Evolutionary conservation across 2,797 vertebrate genomes (phyloP).

Genomic region (Staurois parvus): DNA sequence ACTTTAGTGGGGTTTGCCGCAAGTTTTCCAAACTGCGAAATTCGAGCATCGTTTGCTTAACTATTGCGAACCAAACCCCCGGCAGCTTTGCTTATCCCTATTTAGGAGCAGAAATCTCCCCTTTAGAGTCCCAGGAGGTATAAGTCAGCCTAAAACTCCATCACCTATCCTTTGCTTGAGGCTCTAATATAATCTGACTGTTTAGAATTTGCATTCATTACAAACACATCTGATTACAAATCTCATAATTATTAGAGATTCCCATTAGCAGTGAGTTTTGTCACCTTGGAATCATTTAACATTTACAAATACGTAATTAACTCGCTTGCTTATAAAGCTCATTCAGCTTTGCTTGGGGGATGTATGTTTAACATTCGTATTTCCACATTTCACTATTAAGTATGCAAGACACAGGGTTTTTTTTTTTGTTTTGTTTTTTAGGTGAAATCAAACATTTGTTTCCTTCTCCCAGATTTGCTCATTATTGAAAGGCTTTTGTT

Average conservation of each 20-base stretch:
- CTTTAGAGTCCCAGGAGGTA: no score
- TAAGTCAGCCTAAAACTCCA: no score
- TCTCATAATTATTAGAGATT: conserved; percentile 37
- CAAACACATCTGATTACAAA: neutral
- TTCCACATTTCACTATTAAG: conserved; percentile 30
- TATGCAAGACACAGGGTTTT: neutral
- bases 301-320: conserved; percentile 58
- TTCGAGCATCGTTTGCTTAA: no score
- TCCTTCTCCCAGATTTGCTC: conserved; percentile 7
- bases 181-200: neutral
- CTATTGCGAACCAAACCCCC: no score
- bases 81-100: no score
- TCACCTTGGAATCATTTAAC: conserved; percentile 36
- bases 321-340: conserved; percentile 8
- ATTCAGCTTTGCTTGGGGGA: conserved; percentile 31
- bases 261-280: conserved; percentile 42
- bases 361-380: conserved; percentile 43
- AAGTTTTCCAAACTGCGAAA: no score
- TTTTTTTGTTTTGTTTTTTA: neutral
- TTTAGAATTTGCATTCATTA: neutral
- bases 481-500: neutral
- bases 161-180: no score
- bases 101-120: no score
- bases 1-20: no score
- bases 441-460: neutral